phyloP scores from a whole-genome alignment of 1,140 invertebrate genomes.

The Micrasema longulum region DNA sequence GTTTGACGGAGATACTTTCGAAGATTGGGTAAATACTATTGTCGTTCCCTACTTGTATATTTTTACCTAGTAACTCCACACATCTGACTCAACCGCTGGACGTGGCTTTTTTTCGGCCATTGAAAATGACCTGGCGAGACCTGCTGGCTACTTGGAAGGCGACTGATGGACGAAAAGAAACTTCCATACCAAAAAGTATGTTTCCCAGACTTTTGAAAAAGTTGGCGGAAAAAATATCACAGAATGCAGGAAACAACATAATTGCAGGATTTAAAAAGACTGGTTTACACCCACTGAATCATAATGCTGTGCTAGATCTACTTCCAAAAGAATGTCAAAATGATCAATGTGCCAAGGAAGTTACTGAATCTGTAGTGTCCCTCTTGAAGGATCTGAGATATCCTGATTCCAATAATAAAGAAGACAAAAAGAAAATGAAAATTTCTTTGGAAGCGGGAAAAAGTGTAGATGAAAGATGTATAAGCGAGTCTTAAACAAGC shows the following conservation, averaged over 20 bases:
- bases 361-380: constrained; percentile 15
- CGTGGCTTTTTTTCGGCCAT: no score
- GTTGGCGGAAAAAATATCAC: no score
- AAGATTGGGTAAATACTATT: background rate
- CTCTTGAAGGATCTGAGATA: constrained; percentile 6
- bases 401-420: constrained; percentile 9
- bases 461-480: constrained; percentile 4
- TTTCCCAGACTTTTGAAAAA: constrained; percentile 6
- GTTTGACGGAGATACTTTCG: background rate
- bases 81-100: no score
- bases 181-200: background rate
- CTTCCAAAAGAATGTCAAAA: background rate
- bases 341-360: constrained; percentile 5
- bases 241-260: constrained; percentile 3
- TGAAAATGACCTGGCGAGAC: constrained; percentile 1
- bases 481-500: constrained; percentile 2
- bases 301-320: background rate
- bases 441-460: constrained; percentile 8
- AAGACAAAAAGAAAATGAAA: constrained; percentile 1
- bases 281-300: background rate
- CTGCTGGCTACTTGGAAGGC: background rate
- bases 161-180: constrained; percentile 4
- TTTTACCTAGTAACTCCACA: constrained; percentile 1
- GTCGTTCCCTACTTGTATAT: background rate
- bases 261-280: constrained; percentile 11